phyloP scores from a whole-genome alignment of 1,140 invertebrate species.

The Brachionus manjavacas region DNA sequence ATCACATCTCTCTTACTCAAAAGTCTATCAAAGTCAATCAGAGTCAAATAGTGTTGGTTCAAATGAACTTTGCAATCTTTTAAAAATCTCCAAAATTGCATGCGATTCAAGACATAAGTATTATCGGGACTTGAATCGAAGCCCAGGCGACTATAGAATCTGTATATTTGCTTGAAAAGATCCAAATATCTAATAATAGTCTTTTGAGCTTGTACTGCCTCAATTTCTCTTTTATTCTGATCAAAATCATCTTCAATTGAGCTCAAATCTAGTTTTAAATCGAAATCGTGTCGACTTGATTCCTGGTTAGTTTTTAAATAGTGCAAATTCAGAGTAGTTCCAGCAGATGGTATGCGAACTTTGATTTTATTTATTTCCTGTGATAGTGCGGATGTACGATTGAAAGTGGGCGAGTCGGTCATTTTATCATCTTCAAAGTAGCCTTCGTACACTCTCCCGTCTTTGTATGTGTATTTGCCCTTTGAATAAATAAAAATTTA shows the following conservation, averaged over 20 bases:
- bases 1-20: conserved; percentile 46
- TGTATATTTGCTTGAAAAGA: conserved; percentile 52
- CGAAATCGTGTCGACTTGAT: conserved; percentile 4
- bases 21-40: conserved; percentile 55
- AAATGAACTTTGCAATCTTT: conserved; percentile 56
- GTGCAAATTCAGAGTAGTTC: not conserved
- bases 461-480: conserved; percentile 58
- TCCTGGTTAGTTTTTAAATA: not conserved
- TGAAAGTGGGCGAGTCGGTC: conserved; percentile 47
- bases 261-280: not conserved
- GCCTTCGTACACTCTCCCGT: conserved; percentile 57
- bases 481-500: conserved; percentile 44
- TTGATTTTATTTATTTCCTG: not conserved
- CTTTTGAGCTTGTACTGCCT: conserved; percentile 46
- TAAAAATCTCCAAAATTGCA: conserved; percentile 58
- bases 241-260: not conserved
- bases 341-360: conserved; percentile 18
- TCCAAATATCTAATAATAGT: conserved; percentile 53
- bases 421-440: conserved; percentile 57
- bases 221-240: not conserved
- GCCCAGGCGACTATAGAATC: conserved; percentile 54
- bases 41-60: conserved; percentile 45
- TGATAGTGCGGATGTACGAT: not conserved
- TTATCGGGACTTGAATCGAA: conserved; percentile 56
- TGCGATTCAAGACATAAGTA: conserved; percentile 54